phyloP scores from a whole-genome alignment of 2,113 vertebrate species.

The Tamias sibiricus region DNA sequence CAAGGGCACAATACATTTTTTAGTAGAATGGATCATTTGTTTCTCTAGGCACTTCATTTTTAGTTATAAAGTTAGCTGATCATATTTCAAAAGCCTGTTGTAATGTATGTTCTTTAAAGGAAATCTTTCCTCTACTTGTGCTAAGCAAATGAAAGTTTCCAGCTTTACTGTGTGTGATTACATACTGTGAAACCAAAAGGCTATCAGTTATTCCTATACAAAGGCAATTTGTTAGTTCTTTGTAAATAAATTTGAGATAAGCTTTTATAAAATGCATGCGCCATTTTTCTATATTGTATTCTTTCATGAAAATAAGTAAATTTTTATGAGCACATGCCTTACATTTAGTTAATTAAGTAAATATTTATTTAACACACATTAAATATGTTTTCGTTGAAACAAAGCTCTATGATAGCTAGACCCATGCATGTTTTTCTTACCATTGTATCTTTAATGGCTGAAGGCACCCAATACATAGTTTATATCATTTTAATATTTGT shows the following conservation, averaged over 20 bases:
- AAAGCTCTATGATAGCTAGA: neutral
- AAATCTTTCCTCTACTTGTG: slow-evolving; percentile 34
- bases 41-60: slow-evolving; percentile 61
- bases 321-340: slow-evolving; percentile 18
- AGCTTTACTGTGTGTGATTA: slow-evolving; percentile 32
- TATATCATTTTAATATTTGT: slow-evolving; percentile 2
- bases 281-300: slow-evolving; percentile 3
- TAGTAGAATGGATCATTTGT: slow-evolving; percentile 63
- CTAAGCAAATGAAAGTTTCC: neutral
- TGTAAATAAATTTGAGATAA: slow-evolving; percentile 23
- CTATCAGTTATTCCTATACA: slow-evolving; percentile 33
- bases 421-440: neutral
- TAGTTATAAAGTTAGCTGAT: slow-evolving; percentile 67
- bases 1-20: slow-evolving; percentile 18
- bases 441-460: neutral
- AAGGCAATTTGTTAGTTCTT: slow-evolving; percentile 44
- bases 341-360: neutral
- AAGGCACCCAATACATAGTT: neutral
- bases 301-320: slow-evolving; percentile 39
- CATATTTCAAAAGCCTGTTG: slow-evolving; percentile 68
- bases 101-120: slow-evolving; percentile 65
- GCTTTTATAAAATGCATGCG: neutral
- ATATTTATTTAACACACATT: slow-evolving; percentile 31
- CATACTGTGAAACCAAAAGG: slow-evolving; percentile 34
- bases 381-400: neutral